A percentile compares a stretch with the other conserved stretches of the same genome.
Conservation (phyloP, 2,797 vertebrate species). For the Calcarius lapponicus region DNA sequence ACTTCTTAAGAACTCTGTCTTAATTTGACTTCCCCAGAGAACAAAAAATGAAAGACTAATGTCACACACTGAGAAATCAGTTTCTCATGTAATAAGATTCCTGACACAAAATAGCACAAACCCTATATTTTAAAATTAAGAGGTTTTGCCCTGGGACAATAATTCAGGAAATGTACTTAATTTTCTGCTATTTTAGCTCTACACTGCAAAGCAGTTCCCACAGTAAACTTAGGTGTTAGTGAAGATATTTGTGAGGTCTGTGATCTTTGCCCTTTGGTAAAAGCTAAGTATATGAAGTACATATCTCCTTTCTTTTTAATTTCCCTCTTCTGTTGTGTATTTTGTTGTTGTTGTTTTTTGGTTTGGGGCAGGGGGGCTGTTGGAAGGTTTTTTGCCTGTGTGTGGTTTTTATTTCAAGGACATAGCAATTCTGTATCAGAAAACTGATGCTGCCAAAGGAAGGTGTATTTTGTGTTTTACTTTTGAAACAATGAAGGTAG, state of each 20-base stretch:
- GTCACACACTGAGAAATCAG: neutral
- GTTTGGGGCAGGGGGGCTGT: fast-evolving
- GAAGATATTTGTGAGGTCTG: neutral
- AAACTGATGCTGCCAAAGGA: neutral
- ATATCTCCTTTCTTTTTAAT: neutral
- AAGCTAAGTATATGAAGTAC: neutral
- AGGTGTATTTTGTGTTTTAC: neutral
- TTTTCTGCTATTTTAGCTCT: neutral
- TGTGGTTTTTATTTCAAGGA: neutral
- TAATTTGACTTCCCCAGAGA: neutral
- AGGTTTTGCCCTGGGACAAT: neutral
- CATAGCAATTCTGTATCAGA: neutral
- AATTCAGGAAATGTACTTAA: neutral
- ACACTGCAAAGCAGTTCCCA: neutral
- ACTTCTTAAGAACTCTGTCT: neutral
- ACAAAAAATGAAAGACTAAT: neutral
- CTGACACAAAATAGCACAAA: neutral
- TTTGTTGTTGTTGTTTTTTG: neutral
- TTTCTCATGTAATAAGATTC: neutral
- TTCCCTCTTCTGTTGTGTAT: neutral
- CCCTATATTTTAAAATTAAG: neutral
- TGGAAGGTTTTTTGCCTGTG: neutral
- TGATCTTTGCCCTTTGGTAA: neutral
- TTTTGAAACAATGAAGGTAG: neutral
- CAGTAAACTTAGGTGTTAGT: neutral